Base-by-base conservation (phyloP, 2,113 vertebrate species). In the Glareola pratincola region DNA sequence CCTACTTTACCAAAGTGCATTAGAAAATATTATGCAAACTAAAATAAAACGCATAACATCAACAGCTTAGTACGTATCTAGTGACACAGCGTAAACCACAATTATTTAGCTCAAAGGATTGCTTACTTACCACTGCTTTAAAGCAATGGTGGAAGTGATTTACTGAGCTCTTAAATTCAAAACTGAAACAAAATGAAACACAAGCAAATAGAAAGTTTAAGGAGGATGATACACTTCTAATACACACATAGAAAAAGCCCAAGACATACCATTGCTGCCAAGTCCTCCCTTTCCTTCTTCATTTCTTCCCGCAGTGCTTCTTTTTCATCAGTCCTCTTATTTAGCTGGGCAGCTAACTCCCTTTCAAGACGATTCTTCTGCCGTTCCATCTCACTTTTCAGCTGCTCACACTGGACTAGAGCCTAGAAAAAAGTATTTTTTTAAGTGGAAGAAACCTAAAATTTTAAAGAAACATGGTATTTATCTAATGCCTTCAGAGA, bases 371-470 rank as follows among this genome's bases (percentile, higher is more conserved):
- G 98, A 56, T 98, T 98, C 71, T 98, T 98, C 88, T 98, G 98
- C 67, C 98, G 98, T 64, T 97, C 94, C 88, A 99, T 96, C 62
- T 99, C 99, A 68, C 95, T 98, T 97, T 97, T 98, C 88, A 99
- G 67, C 91, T 99, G 99, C 75, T 99, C 98, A 97, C 98, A 99
- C 82, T 99, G 98, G 66, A 99, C 98, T 79, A 99, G 91, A 85
- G 98, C 98, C 99, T 99, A 96, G 34, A 72, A 97, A 66, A 66
- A 9, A 7, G 2, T 10, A 19, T 13, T 45, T 85, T 39, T 34
- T 82, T 60, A 76, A 76, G 12, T 79, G 14, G 45, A 83, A 83
- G 57, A 72, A 82, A 73, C 2, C 1, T 51, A 53, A 39, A 10
- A 45, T 63, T 47, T 60, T 54, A 54, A 73, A 82, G 19, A 90